A percentile compares a stretch with the other conserved stretches of the same genome.
Evolutionary conservation across 2,113 vertebrate genomes (phyloP).

Genomic region (Chaetorhynchus papuensis): DNA sequence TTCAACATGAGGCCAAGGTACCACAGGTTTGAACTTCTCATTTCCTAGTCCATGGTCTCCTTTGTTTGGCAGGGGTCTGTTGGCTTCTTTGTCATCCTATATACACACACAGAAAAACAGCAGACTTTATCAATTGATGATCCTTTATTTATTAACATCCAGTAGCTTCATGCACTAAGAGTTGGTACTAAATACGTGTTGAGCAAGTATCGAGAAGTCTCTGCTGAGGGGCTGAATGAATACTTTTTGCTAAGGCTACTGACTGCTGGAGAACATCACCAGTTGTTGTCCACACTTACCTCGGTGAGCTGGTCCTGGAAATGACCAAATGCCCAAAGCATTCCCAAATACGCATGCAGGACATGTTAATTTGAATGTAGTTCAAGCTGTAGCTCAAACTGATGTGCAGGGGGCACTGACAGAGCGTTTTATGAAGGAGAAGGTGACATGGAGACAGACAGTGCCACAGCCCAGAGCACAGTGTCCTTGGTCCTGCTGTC

Average conservation of each 20-base stretch:
- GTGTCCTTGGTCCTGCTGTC: background rate
- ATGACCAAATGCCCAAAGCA: background rate
- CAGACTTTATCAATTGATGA: conserved; percentile 8
- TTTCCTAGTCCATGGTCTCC: conserved; percentile 75
- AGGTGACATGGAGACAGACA: background rate
- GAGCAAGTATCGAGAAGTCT: background rate
- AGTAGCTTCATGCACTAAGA: background rate
- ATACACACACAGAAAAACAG: conserved; percentile 34
- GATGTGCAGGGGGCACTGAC: background rate
- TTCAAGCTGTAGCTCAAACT: background rate
- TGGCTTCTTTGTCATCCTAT: conserved; percentile 80
- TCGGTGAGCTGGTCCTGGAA: background rate
- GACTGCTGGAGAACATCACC: background rate
- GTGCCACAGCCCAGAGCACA: rapidly evolving
- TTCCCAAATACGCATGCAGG: background rate
- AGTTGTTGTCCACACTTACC: background rate
- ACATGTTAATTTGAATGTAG: background rate
- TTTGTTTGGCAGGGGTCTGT: conserved; percentile 71
- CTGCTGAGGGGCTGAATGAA: background rate
- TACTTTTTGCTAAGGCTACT: background rate
- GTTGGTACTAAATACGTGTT: background rate
- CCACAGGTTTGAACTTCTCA: conserved; percentile 88
- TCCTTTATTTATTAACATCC: background rate
- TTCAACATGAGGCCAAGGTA: conserved; percentile 97
- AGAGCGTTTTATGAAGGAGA: background rate